Conservation (phyloP, 2,888 invertebrate genomes). For the Trachelus stipa region DNA sequence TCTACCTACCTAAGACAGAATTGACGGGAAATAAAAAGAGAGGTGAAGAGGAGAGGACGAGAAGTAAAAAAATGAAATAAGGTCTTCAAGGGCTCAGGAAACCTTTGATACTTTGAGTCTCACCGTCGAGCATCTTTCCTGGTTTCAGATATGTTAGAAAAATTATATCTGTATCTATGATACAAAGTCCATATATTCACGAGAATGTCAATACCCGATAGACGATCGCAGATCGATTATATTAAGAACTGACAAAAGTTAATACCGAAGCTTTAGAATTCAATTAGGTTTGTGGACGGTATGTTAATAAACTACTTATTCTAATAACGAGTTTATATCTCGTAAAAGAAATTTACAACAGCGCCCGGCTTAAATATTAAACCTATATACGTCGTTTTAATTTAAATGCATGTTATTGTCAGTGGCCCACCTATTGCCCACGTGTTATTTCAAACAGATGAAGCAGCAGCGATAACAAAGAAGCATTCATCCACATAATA, state of each 20-base stretch:
- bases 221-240: not conserved
- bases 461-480: slow-evolving; percentile 24
- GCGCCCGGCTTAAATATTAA: slow-evolving; percentile 16
- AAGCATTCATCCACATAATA: slow-evolving; percentile 20
- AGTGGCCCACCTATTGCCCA: slow-evolving; percentile 17
- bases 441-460: slow-evolving; percentile 22
- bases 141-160: not conserved
- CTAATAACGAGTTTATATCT: slow-evolving; percentile 18
- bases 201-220: not conserved
- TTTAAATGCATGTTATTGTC: slow-evolving; percentile 25
- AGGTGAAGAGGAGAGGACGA: not conserved
- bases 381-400: slow-evolving; percentile 18
- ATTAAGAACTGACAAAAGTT: slow-evolving; percentile 7
- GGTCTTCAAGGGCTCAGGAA: not conserved
- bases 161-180: not conserved
- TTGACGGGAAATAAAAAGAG: not conserved
- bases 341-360: slow-evolving; percentile 14
- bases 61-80: not conserved
- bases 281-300: slow-evolving; percentile 22
- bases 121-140: not conserved
- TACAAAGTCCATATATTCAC: not conserved
- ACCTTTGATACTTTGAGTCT: not conserved
- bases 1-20: not conserved
- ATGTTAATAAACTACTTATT: slow-evolving; percentile 20
- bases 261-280: slow-evolving; percentile 18